Evolutionary conservation across 2,113 vertebrate species (phyloP).

Genomic region (Heterochromis multidens): DNA sequence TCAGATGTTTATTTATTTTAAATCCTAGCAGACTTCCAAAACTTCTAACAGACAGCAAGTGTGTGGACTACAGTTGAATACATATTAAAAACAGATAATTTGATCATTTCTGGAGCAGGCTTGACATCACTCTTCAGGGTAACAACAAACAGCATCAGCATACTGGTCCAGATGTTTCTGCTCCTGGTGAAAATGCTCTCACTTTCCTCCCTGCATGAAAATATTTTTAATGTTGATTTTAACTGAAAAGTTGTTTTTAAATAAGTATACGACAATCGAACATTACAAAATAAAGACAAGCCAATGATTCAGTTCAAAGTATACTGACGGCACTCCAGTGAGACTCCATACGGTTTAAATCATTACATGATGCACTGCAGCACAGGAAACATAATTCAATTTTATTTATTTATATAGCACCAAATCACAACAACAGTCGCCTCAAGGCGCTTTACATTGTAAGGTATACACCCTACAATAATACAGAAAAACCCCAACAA

Average conservation of each 20-base stretch:
- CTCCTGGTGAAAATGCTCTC: not conserved
- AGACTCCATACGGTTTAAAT: not conserved
- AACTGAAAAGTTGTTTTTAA: not conserved
- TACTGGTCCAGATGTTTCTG: not conserved
- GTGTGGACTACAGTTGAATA: not conserved
- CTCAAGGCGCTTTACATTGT: too few species aligned
- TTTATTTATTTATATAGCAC: too few species aligned
- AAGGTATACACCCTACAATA: too few species aligned
- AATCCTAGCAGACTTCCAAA: not conserved
- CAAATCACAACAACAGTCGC: too few species aligned
- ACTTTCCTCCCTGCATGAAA: not conserved
- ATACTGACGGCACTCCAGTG: not conserved
- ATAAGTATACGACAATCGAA: not conserved
- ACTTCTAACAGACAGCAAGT: not conserved
- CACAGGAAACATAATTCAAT: too few species aligned
- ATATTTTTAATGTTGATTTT: not conserved
- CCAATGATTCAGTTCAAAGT: not conserved
- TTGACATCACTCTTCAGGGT: not conserved
- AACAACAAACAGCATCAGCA: too few species aligned
- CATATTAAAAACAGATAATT: not conserved
- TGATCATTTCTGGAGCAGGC: not conserved
- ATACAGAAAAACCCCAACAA: too few species aligned
- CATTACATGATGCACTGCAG: not conserved
- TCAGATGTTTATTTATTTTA: not conserved
- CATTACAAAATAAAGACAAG: not conserved